Percentiles rank a stretch among this genome's conserved stretches.
These are phyloP conservation scores for Acrobasis consociella DNA, from an alignment of 2,888 invertebrate genomes.

Conservation along the genomic window DNA sequence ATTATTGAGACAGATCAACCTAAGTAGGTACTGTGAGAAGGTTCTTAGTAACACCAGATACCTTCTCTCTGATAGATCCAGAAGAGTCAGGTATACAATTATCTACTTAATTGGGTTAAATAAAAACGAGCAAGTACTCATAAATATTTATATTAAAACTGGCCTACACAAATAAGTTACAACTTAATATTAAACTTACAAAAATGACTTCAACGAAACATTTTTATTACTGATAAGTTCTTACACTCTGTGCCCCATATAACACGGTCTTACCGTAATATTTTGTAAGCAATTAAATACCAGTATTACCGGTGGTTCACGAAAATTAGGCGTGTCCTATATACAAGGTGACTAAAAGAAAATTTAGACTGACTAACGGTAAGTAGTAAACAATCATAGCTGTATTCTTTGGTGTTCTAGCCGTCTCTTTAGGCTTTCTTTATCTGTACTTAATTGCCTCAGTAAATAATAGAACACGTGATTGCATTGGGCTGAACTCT, in stretches of 20 bases:
- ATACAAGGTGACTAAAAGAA: conserved; percentile 29
- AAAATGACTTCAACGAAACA: conserved; percentile 46
- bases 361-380: conserved; percentile 43
- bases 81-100: neutral
- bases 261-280: conserved; percentile 55
- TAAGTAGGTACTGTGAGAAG: too few relatives aligned
- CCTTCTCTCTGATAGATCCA: too few relatives aligned
- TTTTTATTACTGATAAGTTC: neutral
- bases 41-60: too few relatives aligned
- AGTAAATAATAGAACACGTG: conserved; percentile 9
- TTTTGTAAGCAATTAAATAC: conserved; percentile 2
- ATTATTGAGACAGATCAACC: too few relatives aligned
- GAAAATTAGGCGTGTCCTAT: conserved; percentile 42
- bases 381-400: conserved; percentile 43
- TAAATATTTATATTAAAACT: conserved; percentile 70
- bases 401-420: conserved; percentile 80
- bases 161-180: conserved; percentile 73
- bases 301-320: neutral
- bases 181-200: conserved; percentile 53
- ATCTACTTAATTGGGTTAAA: neutral
- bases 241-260: too few relatives aligned
- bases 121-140: conserved; percentile 40
- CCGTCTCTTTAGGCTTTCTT: conserved; percentile 55
- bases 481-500: neutral
- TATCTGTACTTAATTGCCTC: conserved; percentile 35